A percentile compares a stretch with the other conserved stretches of the same genome.
Conservation (phyloP, 2,113 vertebrate species). For the Anthoscopus minutus region DNA sequence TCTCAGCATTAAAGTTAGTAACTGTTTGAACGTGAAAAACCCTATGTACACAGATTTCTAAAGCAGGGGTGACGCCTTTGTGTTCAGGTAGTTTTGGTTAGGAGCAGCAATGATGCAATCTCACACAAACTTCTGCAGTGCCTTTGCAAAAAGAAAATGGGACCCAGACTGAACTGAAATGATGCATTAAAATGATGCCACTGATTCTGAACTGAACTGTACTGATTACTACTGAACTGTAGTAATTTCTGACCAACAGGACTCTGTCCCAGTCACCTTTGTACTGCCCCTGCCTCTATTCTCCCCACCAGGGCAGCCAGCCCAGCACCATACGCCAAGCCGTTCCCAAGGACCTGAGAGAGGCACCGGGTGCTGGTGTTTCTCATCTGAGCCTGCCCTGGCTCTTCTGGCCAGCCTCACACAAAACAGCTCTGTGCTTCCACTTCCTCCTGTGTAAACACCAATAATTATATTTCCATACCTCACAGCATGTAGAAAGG, state of each 20-base stretch:
- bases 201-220: neutral
- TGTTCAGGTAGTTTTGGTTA: neutral
- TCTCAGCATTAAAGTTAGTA: constrained; percentile 40
- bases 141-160: neutral
- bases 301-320: neutral
- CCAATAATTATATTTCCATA: constrained; percentile 43
- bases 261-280: neutral
- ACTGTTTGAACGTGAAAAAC: neutral
- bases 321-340: accelerated
- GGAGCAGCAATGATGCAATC: neutral
- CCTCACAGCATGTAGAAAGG: constrained; percentile 18
- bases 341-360: neutral
- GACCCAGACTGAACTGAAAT: neutral
- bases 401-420: neutral
- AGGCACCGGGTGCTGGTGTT: neutral
- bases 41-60: neutral
- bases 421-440: constrained; percentile 9
- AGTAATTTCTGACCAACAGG: neutral
- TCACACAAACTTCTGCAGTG: accelerated
- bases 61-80: neutral
- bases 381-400: neutral
- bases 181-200: neutral
- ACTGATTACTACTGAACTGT: too few species aligned
- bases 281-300: accelerated
- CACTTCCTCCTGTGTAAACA: constrained; percentile 40